phyloP scores from a whole-genome alignment of 2,113 vertebrate species.

The Chascanopsetta lugubris region DNA sequence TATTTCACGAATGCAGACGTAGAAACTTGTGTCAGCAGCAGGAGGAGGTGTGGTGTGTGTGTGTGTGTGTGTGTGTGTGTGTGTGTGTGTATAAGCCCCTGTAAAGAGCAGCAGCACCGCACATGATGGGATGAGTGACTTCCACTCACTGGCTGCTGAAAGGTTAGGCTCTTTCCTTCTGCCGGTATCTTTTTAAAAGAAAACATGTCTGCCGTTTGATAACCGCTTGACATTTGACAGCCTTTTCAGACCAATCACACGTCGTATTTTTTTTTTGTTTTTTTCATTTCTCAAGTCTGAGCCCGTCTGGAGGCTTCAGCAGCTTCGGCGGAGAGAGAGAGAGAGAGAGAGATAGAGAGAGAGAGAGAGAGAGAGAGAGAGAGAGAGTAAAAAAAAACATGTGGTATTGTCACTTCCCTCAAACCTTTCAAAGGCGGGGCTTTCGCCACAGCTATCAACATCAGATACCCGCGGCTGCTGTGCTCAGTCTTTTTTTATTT shows the following conservation, averaged over 20 bases:
- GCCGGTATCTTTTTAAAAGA: conserved; percentile 71
- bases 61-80: too few species aligned
- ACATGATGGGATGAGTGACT: conserved; percentile 73
- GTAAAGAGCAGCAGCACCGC: conserved; percentile 49
- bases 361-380: too few species aligned
- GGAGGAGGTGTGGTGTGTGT: conserved; percentile 53
- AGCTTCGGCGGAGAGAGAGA: too few species aligned
- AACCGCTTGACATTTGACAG: conserved; percentile 83
- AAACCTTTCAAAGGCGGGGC: conserved; percentile 74
- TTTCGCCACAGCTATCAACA: conserved; percentile 74
- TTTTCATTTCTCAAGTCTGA: conserved; percentile 51
- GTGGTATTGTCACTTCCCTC: conserved; percentile 71
- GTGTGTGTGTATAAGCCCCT: too few species aligned
- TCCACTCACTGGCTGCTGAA: conserved; percentile 62
- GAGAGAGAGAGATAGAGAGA: too few species aligned
- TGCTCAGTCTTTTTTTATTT: conserved; percentile 48
- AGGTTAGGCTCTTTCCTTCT: conserved; percentile 74
- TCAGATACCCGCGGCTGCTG: conserved; percentile 63
- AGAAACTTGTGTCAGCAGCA: conserved; percentile 51
- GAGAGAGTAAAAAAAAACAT: conserved; percentile 61
- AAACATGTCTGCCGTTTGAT: conserved; percentile 78
- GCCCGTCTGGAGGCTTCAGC: conserved; percentile 57
- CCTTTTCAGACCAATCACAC: conserved; percentile 79
- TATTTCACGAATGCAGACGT: conserved; percentile 25
- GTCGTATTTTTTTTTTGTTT: not conserved